A percentile compares a stretch with the other conserved stretches of the same genome.
Conservation (phyloP, 2,797 vertebrate genomes). For the Hydrolagus colliei region DNA sequence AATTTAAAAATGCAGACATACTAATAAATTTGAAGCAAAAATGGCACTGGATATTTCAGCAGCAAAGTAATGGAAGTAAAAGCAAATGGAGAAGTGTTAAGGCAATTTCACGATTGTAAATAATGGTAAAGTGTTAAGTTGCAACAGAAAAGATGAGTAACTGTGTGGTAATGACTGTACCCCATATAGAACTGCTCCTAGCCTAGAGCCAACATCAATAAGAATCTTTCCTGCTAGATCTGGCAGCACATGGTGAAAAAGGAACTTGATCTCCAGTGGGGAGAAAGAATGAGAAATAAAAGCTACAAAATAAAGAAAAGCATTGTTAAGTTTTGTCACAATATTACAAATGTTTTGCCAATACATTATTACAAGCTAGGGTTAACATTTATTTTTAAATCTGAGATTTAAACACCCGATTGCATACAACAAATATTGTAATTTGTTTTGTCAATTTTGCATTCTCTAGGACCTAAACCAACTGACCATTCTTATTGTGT, state of each 20-base stretch:
- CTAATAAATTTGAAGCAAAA: neutral
- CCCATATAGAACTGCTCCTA: slow-evolving; percentile 83
- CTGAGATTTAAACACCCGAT: neutral
- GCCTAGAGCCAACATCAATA: slow-evolving; percentile 84
- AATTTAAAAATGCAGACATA: neutral
- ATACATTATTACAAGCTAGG: neutral
- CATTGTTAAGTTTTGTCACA: slow-evolving; percentile 8
- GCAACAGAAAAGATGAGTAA: neutral
- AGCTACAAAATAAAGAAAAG: slow-evolving; percentile 52
- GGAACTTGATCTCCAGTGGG: slow-evolving; percentile 73
- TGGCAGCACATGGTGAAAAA: slow-evolving; percentile 78
- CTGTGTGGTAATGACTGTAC: slow-evolving; percentile 50
- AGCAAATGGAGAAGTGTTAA: neutral
- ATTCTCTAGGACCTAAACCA: too few species aligned
- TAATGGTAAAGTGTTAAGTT: neutral
- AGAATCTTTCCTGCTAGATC: slow-evolving; percentile 73
- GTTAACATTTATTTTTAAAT: neutral
- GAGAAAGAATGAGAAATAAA: slow-evolving; percentile 94
- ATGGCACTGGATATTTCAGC: neutral
- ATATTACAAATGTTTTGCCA: neutral
- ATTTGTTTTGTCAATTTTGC: too few species aligned
- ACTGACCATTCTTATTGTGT: too few species aligned
- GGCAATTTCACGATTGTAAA: neutral
- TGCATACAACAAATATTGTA: too few species aligned
- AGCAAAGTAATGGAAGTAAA: neutral